These are phyloP conservation scores for Arrhopalites spinosus DNA, from an alignment of 2,888 invertebrate genomes.

Conservation along the genomic window DNA sequence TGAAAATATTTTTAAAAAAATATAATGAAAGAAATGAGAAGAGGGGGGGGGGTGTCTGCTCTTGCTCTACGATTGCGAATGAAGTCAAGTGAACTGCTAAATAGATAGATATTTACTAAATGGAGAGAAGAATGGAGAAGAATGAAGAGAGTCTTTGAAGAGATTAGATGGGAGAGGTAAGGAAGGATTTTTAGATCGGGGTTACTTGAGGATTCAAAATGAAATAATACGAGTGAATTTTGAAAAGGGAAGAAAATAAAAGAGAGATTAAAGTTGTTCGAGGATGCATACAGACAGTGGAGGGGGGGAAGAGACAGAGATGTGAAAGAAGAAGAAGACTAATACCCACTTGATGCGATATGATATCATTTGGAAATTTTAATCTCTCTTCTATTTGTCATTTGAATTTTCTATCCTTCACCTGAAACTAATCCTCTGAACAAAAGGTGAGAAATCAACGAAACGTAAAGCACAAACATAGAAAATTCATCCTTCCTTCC, in stretches of 20 bases:
- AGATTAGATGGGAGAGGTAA: constrained; percentile 42
- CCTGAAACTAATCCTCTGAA: constrained; percentile 50
- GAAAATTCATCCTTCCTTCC: constrained; percentile 21
- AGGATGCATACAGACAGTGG: constrained; percentile 24
- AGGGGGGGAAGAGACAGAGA: constrained; percentile 25
- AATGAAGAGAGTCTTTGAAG: constrained; percentile 32
- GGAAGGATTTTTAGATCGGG: constrained; percentile 30
- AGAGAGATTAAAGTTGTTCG: constrained; percentile 31
- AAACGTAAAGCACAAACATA: constrained; percentile 42
- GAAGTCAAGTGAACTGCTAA: constrained; percentile 32
- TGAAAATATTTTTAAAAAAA: too few species aligned
- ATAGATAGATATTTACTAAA: constrained; percentile 31
- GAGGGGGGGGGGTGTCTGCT: constrained; percentile 18
- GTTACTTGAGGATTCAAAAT: constrained; percentile 30
- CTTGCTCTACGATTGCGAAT: constrained; percentile 9
- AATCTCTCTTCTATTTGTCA: constrained; percentile 36
- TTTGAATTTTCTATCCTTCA: constrained; percentile 37
- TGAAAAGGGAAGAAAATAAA: constrained; percentile 33
- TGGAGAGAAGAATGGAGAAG: constrained; percentile 20
- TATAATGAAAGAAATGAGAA: constrained; percentile 22
- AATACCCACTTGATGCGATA: constrained; percentile 42
- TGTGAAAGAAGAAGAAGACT: constrained; percentile 3
- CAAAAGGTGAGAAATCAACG: constrained; percentile 53
- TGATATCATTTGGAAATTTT: constrained; percentile 34
- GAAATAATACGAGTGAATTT: constrained; percentile 44